Evolutionary conservation across 2,888 invertebrate species (phyloP).

Genomic region (Patella depressa): DNA sequence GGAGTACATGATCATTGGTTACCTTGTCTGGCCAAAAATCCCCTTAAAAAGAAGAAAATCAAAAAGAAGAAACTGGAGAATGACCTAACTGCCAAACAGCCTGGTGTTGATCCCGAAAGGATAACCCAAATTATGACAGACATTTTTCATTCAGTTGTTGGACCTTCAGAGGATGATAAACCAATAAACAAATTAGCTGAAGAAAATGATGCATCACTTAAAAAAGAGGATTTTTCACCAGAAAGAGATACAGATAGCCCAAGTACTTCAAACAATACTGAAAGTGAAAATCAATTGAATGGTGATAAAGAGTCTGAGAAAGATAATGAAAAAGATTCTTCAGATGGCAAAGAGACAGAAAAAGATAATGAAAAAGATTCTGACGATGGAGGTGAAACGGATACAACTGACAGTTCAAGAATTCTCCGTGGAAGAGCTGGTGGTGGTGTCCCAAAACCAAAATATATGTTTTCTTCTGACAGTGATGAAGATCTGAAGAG

Average conservation of each 20-base stretch:
- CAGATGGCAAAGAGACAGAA: background rate
- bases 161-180: background rate
- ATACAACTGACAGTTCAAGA: background rate
- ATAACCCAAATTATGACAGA: background rate
- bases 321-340: background rate
- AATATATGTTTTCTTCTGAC: background rate
- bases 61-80: background rate
- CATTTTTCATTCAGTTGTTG: conserved; percentile 4
- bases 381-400: background rate
- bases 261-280: background rate
- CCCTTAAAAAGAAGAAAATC: background rate
- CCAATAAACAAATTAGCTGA: background rate
- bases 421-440: background rate
- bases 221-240: background rate
- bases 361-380: background rate
- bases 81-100: too few species aligned
- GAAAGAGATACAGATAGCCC: background rate
- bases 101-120: background rate
- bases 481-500: conserved; percentile 3
- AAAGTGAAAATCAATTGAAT: background rate
- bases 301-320: background rate
- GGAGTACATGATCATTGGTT: conserved; percentile 35
- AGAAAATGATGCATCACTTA: background rate
- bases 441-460: background rate
- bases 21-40: background rate